phyloP scores from a whole-genome alignment of 35 echinoderm and acorn worm genomes.

The Ptychodera flava region DNA sequence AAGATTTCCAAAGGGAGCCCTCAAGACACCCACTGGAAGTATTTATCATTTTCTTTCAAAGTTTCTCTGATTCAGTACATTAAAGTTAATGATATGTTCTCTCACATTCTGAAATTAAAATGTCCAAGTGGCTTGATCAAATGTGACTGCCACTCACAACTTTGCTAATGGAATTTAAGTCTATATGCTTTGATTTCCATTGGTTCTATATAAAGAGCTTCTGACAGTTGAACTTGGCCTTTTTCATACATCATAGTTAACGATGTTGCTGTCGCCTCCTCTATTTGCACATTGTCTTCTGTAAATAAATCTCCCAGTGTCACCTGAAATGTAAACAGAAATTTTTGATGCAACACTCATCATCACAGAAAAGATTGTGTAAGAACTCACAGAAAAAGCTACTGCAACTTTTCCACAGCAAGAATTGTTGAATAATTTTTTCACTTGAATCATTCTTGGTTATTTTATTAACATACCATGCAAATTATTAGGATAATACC shows the following conservation, averaged over 20 bases:
- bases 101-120: too few relatives aligned
- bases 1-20: too few relatives aligned
- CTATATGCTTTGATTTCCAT: slow-evolving; percentile 87
- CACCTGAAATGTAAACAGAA: slow-evolving; percentile 36
- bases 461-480: not conserved
- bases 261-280: slow-evolving; percentile 60
- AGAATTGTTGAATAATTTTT: not conserved
- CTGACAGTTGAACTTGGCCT: slow-evolving; percentile 34
- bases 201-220: slow-evolving; percentile 52
- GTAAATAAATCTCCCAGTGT: slow-evolving; percentile 33
- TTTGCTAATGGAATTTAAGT: slow-evolving; percentile 79
- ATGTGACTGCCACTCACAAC: too few relatives aligned
- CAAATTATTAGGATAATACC: too few relatives aligned
- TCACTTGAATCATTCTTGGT: not conserved
- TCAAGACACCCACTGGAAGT: too few relatives aligned
- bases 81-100: too few relatives aligned
- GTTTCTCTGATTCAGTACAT: too few relatives aligned
- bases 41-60: too few relatives aligned
- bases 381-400: not conserved
- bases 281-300: slow-evolving; percentile 23
- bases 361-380: not conserved
- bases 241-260: slow-evolving; percentile 81
- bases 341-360: not conserved
- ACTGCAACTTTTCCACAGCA: not conserved
- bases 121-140: too few relatives aligned